A percentile compares a stretch with the other conserved stretches of the same genome.
Evolutionary conservation across 2,888 invertebrate species (phyloP).

Genomic region (Aphodius sticticus): DNA sequence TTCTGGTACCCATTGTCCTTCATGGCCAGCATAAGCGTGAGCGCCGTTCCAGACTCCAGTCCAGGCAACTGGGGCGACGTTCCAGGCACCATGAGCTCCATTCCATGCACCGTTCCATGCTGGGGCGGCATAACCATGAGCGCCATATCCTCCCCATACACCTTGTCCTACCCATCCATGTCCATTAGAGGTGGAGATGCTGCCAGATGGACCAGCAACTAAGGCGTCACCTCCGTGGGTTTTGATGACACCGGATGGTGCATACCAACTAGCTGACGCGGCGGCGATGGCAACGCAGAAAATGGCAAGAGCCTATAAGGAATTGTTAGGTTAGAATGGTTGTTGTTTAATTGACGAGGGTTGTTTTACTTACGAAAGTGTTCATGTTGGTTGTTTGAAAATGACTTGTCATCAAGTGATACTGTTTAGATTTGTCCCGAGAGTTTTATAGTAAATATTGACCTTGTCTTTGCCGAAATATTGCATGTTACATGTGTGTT

Average conservation of each 20-base stretch:
- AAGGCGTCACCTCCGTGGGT: conserved; percentile 28
- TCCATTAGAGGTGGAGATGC: not conserved
- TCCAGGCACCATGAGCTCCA: conserved; percentile 9
- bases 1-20: conserved; percentile 48
- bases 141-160: conserved; percentile 20
- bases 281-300: conserved; percentile 36
- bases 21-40: conserved; percentile 44
- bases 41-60: conserved; percentile 24
- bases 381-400: conserved; percentile 29
- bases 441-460: not conserved
- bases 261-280: conserved; percentile 36
- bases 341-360: not conserved
- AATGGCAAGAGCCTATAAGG: conserved; percentile 31
- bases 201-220: conserved; percentile 21
- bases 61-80: conserved; percentile 10
- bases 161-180: not conserved
- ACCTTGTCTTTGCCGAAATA: not conserved
- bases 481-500: not conserved
- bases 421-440: not conserved
- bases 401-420: not conserved
- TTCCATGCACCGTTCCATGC: conserved; percentile 22
- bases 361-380: conserved; percentile 30
- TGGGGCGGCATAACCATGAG: conserved; percentile 28
- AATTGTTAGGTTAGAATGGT: not conserved
- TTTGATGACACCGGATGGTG: conserved; percentile 30